Evolutionary conservation across 2,113 vertebrate genomes (phyloP).

Genomic region (Gymnobelideus leadbeateri): DNA sequence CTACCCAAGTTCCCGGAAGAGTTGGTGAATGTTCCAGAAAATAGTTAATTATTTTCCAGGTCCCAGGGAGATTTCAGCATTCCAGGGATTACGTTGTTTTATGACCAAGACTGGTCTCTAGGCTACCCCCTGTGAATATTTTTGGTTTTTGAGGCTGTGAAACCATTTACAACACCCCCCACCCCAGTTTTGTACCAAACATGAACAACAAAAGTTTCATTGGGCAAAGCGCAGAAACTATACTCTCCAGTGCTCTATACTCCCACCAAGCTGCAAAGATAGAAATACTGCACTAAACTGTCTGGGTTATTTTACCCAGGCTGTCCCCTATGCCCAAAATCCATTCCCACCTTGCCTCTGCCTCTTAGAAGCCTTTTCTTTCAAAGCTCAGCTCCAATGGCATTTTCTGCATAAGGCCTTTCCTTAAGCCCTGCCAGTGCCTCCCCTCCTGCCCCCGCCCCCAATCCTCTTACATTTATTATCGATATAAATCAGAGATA

Average conservation of each 20-base stretch:
- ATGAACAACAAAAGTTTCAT: not conserved
- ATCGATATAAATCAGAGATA: not conserved
- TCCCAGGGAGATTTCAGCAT: not conserved
- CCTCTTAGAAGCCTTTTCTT: not conserved
- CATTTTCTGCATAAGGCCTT: not conserved
- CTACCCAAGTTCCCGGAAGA: not conserved
- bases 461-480: not conserved
- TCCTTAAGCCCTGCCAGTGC: not conserved
- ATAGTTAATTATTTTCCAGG: not conserved
- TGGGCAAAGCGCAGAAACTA: not conserved
- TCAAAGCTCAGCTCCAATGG: not conserved
- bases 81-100: not conserved
- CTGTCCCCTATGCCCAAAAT: not conserved
- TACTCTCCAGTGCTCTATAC: not conserved
- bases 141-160: not conserved
- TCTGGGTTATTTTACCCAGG: not conserved
- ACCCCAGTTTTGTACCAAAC: not conserved
- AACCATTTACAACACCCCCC: not conserved
- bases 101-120: not conserved
- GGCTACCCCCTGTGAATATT: not conserved
- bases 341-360: not conserved
- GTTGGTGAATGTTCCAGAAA: not conserved
- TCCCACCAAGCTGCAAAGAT: not conserved
- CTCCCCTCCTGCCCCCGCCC: too few species aligned
- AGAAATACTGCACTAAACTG: not conserved